phyloP scores from a whole-genome alignment of 2,797 vertebrate genomes.

The Jordanella pulchra region DNA sequence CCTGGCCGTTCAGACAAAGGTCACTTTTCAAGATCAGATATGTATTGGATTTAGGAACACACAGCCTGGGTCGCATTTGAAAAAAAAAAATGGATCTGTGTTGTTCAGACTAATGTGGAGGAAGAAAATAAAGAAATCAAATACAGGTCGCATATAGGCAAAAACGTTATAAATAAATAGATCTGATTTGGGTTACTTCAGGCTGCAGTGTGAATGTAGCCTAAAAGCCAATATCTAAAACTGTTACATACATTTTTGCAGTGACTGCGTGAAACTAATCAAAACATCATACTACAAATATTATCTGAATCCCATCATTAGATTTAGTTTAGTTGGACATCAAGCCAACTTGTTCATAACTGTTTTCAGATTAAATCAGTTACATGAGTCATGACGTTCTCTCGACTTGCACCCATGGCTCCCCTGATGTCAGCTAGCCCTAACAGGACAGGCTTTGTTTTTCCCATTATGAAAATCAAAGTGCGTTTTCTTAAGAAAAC shows the following conservation, averaged over 20 bases:
- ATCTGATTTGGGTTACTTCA: no score
- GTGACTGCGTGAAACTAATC: not conserved
- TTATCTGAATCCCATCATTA: not conserved
- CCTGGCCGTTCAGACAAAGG: no score
- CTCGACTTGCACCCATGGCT: not conserved
- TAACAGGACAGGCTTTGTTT: not conserved
- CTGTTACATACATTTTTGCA: not conserved
- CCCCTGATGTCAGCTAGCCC: not conserved
- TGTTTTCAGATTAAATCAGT: slow-evolving; percentile 1
- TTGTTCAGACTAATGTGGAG: no score
- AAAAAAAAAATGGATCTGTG: no score
- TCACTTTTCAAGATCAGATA: no score
- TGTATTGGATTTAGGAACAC: no score
- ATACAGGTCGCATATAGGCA: no score
- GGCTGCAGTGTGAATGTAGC: no score
- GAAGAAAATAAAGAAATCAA: no score
- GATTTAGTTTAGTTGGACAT: not conserved
- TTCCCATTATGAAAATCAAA: not conserved
- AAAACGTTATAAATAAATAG: no score
- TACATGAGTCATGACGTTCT: not conserved
- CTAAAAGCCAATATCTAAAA: not conserved
- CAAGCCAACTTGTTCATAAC: not conserved
- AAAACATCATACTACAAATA: no score
- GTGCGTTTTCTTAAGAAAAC: not conserved
- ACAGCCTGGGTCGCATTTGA: no score